Base-by-base conservation (phyloP, 2,797 vertebrate genomes). In the Gallirallus australis region DNA sequence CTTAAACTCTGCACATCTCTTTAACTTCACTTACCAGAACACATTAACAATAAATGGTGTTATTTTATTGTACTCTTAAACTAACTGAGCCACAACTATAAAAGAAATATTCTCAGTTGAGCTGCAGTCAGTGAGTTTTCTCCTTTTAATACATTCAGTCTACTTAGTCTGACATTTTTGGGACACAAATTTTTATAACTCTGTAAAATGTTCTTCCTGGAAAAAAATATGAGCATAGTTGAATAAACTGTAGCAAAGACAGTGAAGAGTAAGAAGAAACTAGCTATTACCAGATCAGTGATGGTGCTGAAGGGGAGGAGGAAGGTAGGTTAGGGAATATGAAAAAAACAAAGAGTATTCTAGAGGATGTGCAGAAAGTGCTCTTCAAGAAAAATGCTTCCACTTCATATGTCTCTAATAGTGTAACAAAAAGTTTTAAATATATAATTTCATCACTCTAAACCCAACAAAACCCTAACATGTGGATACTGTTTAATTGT, bases 191-290 rank as follows among this genome's bases (percentile, higher is more conserved):
- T 69, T 63, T 11, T 2, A 20, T 71, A 73, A 47, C 35, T 48
- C n/a, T 40, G 12, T 30, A 33, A 73, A 56, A 80, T 2, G 1
- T 50, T n/a, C 59, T 70, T 18, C 13, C 33, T 64, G 57, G 6
- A 14, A 56, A 66, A 71, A 31, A 64, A 60, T n/a, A 3, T 8
- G 50, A 0, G 0, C 3, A 2, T 48, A 48, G 70, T 88, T 91
- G 42, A 82, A 33, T 63, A 42, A 84, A 42, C 5, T 76, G 24
- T 42, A 69, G 18, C 33, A 79, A 94, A 84, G 39, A 53, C 20
- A 65, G 8, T 16, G 30, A 61, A 47, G 23, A 64, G 8, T 53
- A 77, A 64, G 85, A 54, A 59, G 23, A 81, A 77, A 31, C 13
- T 42, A 70, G 11, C 2, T 75, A 33, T 33, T 77, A 35, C 13